Percentiles rank a stretch among this genome's conserved stretches.
These are phyloP conservation scores for Thryonomys swinderianus DNA, from an alignment of 2,113 vertebrate genomes.

Conservation along the genomic window DNA sequence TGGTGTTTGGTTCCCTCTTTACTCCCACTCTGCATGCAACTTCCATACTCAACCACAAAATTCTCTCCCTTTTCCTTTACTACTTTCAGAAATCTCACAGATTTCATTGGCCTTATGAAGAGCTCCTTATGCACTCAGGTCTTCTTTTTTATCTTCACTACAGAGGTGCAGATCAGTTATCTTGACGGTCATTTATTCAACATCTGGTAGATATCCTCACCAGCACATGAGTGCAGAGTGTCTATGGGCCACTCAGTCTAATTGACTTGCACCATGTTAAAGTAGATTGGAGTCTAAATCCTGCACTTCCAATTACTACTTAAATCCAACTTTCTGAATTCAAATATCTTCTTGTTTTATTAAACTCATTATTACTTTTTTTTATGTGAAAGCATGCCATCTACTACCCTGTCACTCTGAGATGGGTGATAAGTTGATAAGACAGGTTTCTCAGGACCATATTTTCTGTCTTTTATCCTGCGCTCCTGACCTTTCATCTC, in stretches of 20 bases:
- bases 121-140: background rate
- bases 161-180: background rate
- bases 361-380: background rate
- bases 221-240: background rate
- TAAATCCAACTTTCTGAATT: background rate
- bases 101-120: background rate
- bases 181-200: background rate
- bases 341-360: background rate
- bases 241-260: background rate
- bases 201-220: background rate
- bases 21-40: background rate
- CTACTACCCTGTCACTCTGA: background rate
- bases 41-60: background rate
- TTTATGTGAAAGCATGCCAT: background rate
- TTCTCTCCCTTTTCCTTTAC: background rate
- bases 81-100: background rate
- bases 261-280: fast-evolving
- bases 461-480: background rate
- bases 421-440: background rate
- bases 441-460: background rate
- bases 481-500: background rate
- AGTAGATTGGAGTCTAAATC: fast-evolving
- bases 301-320: background rate
- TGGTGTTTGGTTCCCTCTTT: background rate
- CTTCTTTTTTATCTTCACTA: background rate